Conservation (phyloP, 2,888 invertebrate species). For the Alloplasta piceator region DNA sequence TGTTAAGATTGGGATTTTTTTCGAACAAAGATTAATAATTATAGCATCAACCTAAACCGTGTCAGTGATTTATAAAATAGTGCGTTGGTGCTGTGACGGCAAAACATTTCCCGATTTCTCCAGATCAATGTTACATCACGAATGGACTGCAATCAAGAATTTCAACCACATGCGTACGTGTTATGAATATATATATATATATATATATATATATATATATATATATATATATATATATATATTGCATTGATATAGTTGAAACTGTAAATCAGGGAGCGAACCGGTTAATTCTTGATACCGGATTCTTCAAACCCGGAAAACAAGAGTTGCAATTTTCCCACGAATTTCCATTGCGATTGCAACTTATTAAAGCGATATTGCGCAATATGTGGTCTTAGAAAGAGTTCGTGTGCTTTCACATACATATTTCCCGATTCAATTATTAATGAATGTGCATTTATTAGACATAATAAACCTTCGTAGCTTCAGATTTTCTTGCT, state of each 20-base stretch:
- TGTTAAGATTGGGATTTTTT: too few relatives aligned
- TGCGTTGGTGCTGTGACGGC: not conserved
- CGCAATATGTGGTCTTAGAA: too few relatives aligned
- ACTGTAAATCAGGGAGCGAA: not conserved
- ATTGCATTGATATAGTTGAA: too few relatives aligned
- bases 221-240: not conserved
- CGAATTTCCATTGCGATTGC: constrained; percentile 7
- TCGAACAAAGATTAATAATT: too few relatives aligned
- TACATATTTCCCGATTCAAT: too few relatives aligned
- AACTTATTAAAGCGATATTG: not conserved
- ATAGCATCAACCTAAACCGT: not conserved
- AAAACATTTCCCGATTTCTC: constrained; percentile 42
- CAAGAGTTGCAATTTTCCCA: constrained; percentile 19
- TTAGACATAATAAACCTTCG: too few relatives aligned
- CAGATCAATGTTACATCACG: constrained; percentile 17
- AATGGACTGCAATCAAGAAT: constrained; percentile 1
- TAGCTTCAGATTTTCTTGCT: too few relatives aligned
- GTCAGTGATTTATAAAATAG: constrained; percentile 4
- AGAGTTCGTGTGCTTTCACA: too few relatives aligned
- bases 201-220: not conserved
- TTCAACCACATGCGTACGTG: not conserved
- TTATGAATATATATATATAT: not conserved
- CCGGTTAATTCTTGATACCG: constrained; percentile 23
- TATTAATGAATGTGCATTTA: too few relatives aligned
- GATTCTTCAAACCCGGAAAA: constrained; percentile 52